A percentile compares a stretch with the other conserved stretches of the same genome.
Conservation (phyloP, 92 coral and sea anemone species). For the Palythoa grandiflora region DNA sequence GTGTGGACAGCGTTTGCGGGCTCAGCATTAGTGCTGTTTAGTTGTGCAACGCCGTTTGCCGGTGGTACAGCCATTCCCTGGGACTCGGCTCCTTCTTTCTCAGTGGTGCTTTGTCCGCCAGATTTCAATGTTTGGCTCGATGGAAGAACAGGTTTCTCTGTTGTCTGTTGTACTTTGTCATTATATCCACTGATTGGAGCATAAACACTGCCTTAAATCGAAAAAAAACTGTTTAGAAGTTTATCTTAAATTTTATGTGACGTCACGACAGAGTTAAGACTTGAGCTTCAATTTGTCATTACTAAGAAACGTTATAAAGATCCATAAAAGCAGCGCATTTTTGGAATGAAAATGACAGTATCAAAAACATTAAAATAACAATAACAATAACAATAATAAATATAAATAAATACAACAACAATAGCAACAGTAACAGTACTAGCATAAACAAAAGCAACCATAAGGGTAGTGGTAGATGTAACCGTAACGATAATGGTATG, state of each 20-base stretch:
- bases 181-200: slow-evolving; percentile 25
- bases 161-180: slow-evolving; percentile 15
- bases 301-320: too few species aligned
- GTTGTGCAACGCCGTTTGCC: slow-evolving; percentile 11
- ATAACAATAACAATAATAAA: too few species aligned
- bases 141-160: slow-evolving; percentile 7
- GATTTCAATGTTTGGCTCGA: neutral
- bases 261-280: too few species aligned
- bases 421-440: neutral
- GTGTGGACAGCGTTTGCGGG: slow-evolving; percentile 15
- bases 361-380: too few species aligned
- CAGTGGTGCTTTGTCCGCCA: slow-evolving; percentile 38
- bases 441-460: neutral
- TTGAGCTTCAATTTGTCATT: too few species aligned
- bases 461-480: too few species aligned
- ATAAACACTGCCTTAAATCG: slow-evolving; percentile 1
- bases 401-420: neutral
- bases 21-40: slow-evolving; percentile 27
- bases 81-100: slow-evolving; percentile 35
- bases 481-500: too few species aligned
- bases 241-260: too few species aligned
- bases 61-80: slow-evolving; percentile 5
- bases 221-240: neutral
- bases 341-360: too few species aligned
- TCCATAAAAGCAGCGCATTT: too few species aligned